Evolutionary conservation across 1,140 invertebrate species (phyloP).

Genomic region (Chionoecetes opilio): DNA sequence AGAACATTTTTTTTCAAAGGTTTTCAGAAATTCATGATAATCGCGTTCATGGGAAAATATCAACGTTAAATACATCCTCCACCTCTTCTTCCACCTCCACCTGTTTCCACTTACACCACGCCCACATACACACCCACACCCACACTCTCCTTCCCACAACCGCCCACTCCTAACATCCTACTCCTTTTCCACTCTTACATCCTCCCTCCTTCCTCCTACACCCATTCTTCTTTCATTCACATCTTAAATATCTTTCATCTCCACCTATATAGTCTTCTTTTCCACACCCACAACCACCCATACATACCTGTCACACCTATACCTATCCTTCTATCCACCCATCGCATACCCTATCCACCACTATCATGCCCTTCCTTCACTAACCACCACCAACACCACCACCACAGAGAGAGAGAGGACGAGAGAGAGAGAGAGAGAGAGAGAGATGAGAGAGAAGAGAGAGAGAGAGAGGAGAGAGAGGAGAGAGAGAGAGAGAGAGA

Average conservation of each 20-base stretch:
- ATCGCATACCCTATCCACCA: no score
- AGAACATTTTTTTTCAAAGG: no score
- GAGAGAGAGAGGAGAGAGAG: no score
- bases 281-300: no score
- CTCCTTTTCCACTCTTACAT: not conserved
- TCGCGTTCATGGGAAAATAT: not conserved
- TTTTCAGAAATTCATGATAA: not conserved
- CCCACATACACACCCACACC: not conserved
- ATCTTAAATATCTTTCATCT: no score
- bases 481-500: no score
- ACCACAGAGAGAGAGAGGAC: no score
- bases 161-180: not conserved
- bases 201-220: not conserved
- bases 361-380: no score
- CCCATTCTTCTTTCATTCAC: not conserved
- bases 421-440: no score
- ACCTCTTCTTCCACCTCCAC: not conserved
- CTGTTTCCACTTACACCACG: conserved; percentile 1
- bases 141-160: not conserved
- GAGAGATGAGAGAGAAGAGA: no score
- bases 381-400: no score
- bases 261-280: no score
- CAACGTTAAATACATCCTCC: not conserved
- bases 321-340: not conserved
- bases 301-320: not conserved